Evolutionary conservation across 2,113 vertebrate species (phyloP), one percentile per base, ranked within the genome.

Genomic region (Lycaon pictus): DNA sequence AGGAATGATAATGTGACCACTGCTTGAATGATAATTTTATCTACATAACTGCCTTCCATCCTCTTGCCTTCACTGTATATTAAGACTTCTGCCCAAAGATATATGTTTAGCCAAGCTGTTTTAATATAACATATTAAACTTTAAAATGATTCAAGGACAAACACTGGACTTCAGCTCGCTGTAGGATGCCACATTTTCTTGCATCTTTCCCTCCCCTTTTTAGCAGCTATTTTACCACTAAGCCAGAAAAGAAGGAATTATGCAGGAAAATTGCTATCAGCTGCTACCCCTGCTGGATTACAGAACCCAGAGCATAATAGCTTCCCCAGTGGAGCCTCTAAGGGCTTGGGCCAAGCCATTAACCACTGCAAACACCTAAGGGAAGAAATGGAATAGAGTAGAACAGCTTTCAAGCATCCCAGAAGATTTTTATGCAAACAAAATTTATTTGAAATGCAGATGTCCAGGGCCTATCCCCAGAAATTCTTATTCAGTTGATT

Each of bases 141-240:
- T 97, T 97, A 95, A 97, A 96, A 93, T 87, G 71, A 95, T 94
- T 98, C 95, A 97, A 97, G 89, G 93, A 92, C 93, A 97, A 98
- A 97, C 85, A 91, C 62, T 95, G 93, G 86, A 96, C 97, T 96
- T 88, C 29, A 72, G 88, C 81, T 95, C 88, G 0, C 94, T 67
- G 62, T 89, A 83, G 88, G 94, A 94, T 69, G 88, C 90, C 77
- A 76, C 90, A 85, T 94, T 97, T 97, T 85, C 63, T 93, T 96
- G 94, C 58, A 88, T 95, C 88, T 95, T 97, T 97, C 81, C 71
- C 63, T 81, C 51, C 25, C 43, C 91, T 90, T 90, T 93, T 89
- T 60, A 94, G 81, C 48, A 93, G 71, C 58, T 94, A 37, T 93
- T 96, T 98, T 93, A 96, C 76, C 87, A 93, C 55, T 90, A 96